Evolutionary conservation across 2,888 invertebrate genomes (phyloP).

Genomic region (Chalcosyrphus nemorum): DNA sequence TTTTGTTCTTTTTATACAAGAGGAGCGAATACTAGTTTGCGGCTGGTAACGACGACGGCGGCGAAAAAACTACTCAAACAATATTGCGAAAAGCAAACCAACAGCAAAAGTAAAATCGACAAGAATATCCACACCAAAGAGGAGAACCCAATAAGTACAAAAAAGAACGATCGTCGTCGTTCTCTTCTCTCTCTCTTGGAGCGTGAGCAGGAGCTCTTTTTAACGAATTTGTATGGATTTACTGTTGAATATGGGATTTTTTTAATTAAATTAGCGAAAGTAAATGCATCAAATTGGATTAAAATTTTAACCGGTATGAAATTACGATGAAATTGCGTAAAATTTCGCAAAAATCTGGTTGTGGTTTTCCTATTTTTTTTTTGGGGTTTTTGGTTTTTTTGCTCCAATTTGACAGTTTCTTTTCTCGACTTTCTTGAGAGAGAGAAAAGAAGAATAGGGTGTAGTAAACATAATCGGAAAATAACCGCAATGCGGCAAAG

Average conservation of each 20-base stretch:
- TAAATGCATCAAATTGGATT: constrained; percentile 1
- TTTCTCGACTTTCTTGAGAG: background rate
- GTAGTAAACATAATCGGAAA: constrained; percentile 75
- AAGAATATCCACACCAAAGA: constrained; percentile 35
- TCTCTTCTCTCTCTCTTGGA: too few species aligned
- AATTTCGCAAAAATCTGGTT: constrained; percentile 22
- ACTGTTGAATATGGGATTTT: constrained; percentile 22
- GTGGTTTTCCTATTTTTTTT: background rate
- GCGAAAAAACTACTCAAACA: constrained; percentile 72
- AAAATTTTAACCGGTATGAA: constrained; percentile 23
- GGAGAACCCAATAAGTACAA: background rate
- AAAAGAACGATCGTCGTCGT: background rate
- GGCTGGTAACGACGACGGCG: constrained; percentile 65
- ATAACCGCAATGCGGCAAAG: constrained; percentile 83
- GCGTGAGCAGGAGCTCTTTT: background rate
- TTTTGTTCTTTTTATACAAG: constrained; percentile 5
- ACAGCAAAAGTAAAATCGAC: background rate
- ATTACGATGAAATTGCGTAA: background rate
- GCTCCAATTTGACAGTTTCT: constrained; percentile 49
- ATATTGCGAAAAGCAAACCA: constrained; percentile 61
- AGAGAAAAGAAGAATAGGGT: constrained; percentile 19
- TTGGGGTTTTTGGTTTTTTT: background rate
- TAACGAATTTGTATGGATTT: constrained; percentile 8
- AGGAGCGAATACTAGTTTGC: constrained; percentile 21
- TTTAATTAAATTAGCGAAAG: constrained; percentile 41